Percentiles rank a stretch among this genome's conserved stretches.
phyloP scores from a whole-genome alignment of 2,797 vertebrate species.

The Cossypha polioptera region DNA sequence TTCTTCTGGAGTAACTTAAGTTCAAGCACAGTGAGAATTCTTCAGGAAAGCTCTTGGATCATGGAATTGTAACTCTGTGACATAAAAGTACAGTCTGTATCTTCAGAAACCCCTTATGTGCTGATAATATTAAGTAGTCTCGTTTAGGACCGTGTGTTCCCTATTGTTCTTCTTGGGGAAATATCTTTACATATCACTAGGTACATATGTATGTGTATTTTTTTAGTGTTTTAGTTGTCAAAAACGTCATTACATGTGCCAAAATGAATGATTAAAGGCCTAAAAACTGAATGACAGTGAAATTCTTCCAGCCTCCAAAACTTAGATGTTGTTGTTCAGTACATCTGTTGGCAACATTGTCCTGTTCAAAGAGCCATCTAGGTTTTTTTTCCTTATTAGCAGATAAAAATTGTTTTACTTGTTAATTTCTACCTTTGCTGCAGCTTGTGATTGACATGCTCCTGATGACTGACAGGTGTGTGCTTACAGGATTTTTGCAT shows the following conservation, averaged over 20 bases:
- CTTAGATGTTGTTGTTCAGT: background rate
- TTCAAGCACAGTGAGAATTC: background rate
- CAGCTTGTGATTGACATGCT: fast-evolving
- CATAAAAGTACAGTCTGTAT: background rate
- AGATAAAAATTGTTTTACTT: background rate
- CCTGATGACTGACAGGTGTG: background rate
- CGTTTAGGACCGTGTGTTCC: background rate
- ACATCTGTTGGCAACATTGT: background rate
- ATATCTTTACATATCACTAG: background rate
- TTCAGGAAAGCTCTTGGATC: background rate
- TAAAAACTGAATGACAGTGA: background rate
- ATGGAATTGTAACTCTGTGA: background rate
- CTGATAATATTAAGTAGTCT: background rate
- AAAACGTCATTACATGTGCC: fast-evolving
- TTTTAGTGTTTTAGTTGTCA: background rate
- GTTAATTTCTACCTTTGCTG: background rate
- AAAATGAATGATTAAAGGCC: background rate
- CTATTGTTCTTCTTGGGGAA: background rate
- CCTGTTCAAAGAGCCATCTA: background rate
- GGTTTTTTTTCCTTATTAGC: background rate
- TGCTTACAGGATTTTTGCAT: background rate
- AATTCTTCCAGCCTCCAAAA: background rate
- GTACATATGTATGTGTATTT: background rate
- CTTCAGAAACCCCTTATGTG: background rate
- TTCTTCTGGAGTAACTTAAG: background rate